Evolutionary conservation across 2,797 vertebrate species (phyloP), one percentile per base, ranked within the genome.

Genomic region (Sebastes goodei): DNA sequence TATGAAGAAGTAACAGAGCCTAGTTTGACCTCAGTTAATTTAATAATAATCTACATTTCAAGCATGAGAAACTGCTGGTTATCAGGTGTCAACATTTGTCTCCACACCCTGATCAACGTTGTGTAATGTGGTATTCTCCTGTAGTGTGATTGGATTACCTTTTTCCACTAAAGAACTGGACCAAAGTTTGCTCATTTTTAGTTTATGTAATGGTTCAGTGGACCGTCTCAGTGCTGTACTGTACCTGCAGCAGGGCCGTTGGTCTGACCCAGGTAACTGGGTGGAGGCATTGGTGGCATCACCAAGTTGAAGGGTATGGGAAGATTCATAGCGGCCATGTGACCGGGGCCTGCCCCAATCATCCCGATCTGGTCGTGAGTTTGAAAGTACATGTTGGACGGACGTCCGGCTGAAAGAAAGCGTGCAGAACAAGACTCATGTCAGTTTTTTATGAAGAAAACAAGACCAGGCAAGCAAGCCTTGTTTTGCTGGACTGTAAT

Each of bases 321-420:
- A 75, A 99, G 96, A 95, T 99, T 99, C 98, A 99, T 97, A 5
- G 98, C 97, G 0, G 97, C 95, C 93, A 99, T 97, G 0, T 97
- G 99, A 91, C 97, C 96, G 12, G 98, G 97, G 11, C 97, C 98
- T 0, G 98, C 96, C 0, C 98, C 98, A 69, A 99, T 99, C 98
- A 99, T 99, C 76, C 99, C 98, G 0, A 99, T 99, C 96, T 99
- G 98, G 94, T 99, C 99, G 0, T 99, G 99, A 7, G 99, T 99
- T 84, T 99, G 99, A 94, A 99, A 99, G 94, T 99, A 99, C 98
- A 99, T 98, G 94, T 96, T 99, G 27, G 98, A 97, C 0, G 98
- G 98, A 55, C 98, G 98, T 2, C 98, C 98, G 90, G 94, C 82
- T 89, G 78, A 49, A 57, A 84, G 56, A 84, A 23, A 81, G 57